Evolutionary conservation across 2,888 invertebrate species (phyloP).

Genomic region (Cepaea hortensis): DNA sequence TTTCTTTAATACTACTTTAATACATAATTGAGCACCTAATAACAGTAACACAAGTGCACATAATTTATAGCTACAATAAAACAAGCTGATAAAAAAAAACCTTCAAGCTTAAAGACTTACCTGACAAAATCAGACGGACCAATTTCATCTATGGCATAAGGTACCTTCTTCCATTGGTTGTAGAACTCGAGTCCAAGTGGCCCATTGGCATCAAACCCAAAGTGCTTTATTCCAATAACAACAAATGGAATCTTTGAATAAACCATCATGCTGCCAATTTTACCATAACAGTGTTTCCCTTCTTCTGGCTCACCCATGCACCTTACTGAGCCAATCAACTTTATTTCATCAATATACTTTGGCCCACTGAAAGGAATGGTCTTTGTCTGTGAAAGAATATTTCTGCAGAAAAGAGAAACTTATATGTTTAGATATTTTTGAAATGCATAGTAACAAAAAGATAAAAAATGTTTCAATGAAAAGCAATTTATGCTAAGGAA

Average conservation of each 20-base stretch:
- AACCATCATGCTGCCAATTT: slow-evolving; percentile 37
- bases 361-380: slow-evolving; percentile 2
- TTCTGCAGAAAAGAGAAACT: background rate
- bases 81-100: too few species aligned
- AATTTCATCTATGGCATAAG: slow-evolving; percentile 39
- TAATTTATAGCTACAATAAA: too few species aligned
- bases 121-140: slow-evolving; percentile 35
- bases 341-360: slow-evolving; percentile 24
- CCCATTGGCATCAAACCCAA: slow-evolving; percentile 37
- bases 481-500: too few species aligned
- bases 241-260: slow-evolving; percentile 38
- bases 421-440: background rate
- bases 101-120: background rate
- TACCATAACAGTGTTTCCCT: slow-evolving; percentile 24
- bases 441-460: too few species aligned
- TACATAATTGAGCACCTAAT: too few species aligned
- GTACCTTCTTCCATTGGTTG: slow-evolving; percentile 49
- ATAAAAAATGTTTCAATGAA: too few species aligned
- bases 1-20: too few species aligned
- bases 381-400: slow-evolving; percentile 18
- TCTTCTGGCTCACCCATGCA: slow-evolving; percentile 38
- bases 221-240: slow-evolving; percentile 28
- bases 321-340: slow-evolving; percentile 28
- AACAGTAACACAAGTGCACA: too few species aligned
- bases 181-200: slow-evolving; percentile 15